Evolutionary conservation across 2,113 vertebrate species (phyloP), one percentile per base, ranked within the genome.

Genomic region (Corapipo altera): DNA sequence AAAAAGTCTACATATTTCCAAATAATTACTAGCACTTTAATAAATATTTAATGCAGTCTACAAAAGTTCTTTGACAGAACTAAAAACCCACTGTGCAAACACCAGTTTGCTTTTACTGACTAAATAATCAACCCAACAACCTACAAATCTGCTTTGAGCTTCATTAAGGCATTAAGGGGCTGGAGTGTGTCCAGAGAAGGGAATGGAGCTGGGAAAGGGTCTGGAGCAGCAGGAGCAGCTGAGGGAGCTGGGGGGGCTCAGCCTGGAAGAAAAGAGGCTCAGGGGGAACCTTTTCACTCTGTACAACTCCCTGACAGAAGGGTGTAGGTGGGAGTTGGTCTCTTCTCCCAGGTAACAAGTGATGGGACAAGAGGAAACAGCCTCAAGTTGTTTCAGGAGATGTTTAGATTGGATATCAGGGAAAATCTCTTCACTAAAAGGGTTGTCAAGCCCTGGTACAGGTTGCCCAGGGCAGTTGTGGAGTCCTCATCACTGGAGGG

Each of bases 31-130:
- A 77, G 83, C 39, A 74, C 76, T 77, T 70, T 35, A 72, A 81
- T 86, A 76, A 95, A 95, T 90, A 93, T 88, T 86, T 96, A 84
- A 93, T 43, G 59, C 43, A 12, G 23, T 59, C 92, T 92, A 80
- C 59, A 83, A 41, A 90, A 92, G 54, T 86, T 92, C 64, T 90
- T 55, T 86, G 83, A 77, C 79, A 93, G 72, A 93, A 71, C 71
- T 80, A 80, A 83, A 92, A 96, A 58, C 58, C 64, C 66, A 69
- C 81, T 72, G 65, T 12, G 44, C 70, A 93, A 95, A 73, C n/a
- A 78, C 28, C 58, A 51, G 21, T 84, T 90, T 90, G 88, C 59
- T 83, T 85, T 58, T 33, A 39, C 75, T 66, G 75, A 73, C 78
- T 88, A 54, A 86, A 90, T 44, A 78, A 85, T 65, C 77, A 78